Conservation (phyloP, 2,113 vertebrate species). For the Gobius niger region DNA sequence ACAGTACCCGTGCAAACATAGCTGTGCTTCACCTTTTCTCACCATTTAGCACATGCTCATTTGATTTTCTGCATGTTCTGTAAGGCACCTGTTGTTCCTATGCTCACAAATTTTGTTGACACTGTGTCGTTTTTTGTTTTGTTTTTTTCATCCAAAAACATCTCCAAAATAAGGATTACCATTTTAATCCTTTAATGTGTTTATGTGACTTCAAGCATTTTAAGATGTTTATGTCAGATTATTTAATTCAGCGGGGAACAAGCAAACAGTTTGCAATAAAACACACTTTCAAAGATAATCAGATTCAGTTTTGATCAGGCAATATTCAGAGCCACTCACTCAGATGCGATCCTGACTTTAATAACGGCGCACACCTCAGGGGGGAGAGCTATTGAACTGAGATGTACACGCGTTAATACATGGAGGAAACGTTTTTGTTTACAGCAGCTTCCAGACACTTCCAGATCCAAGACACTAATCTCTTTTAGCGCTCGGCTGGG, state of each 20-base stretch:
- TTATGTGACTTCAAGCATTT: slow-evolving; percentile 9
- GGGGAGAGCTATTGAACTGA: slow-evolving; percentile 1
- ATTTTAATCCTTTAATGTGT: slow-evolving; percentile 20
- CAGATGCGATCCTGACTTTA: slow-evolving; percentile 3
- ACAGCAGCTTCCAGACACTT: slow-evolving; percentile 12
- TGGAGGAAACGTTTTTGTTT: slow-evolving; percentile 5
- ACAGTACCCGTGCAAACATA: too few relatives aligned
- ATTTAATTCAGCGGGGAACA: slow-evolving; percentile 14
- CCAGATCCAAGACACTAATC: slow-evolving; percentile 5
- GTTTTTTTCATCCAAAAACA: background rate
- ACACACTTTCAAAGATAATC: slow-evolving; percentile 4
- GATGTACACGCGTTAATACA: slow-evolving; percentile 3
- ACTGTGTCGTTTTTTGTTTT: background rate
- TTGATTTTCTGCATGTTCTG: too few relatives aligned
- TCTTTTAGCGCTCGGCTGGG: slow-evolving; percentile 6
- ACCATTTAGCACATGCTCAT: too few relatives aligned
- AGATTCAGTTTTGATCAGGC: slow-evolving; percentile 2
- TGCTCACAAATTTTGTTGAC: background rate
- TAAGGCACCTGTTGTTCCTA: too few relatives aligned
- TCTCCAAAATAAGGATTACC: slow-evolving; percentile 4
- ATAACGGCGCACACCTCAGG: background rate
- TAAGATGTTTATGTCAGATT: slow-evolving; percentile 48
- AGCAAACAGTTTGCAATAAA: slow-evolving; percentile 27
- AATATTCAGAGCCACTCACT: slow-evolving; percentile 8
- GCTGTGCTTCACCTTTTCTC: too few relatives aligned